Evolutionary conservation across 2,797 vertebrate species (phyloP), one percentile per base, ranked within the genome.

Genomic region (Poecilia gillii): DNA sequence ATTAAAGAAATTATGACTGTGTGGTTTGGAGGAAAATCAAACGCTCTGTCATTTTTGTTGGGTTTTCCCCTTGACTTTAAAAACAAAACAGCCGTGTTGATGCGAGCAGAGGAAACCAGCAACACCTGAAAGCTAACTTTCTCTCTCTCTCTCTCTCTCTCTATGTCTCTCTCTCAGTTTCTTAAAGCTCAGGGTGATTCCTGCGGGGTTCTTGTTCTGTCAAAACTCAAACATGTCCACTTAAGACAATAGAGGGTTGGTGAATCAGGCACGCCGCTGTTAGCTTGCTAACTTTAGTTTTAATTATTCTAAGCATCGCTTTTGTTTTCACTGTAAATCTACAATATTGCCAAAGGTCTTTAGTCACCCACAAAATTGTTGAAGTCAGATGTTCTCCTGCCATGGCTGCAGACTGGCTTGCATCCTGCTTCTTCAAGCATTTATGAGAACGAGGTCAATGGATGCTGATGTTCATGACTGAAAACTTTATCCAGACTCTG

Each of bases 1-100:
- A 91, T 93, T 94, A 93, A 91, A 92, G 77, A 73, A 91, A 91
- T 93, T 91, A 92, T 90, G 88, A 86, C 84, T 81, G 72, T 88
- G 85, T 85, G 91, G 86, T 91, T 93, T 92, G 90, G 92, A 91
- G 80, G 81, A 85, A 85, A 92, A 74, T 90, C 87, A 90, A 86
- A 82, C 47, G 51, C 75, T 72, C 53, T 53, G 72, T 85, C n/a
- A 64, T 85, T 92, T 70, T 87, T 85, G 75, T 87, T 79, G 86
- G 84, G 79, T 88, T 85, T 87, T 78, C 43, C 74, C 66, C 59
- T 77, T 23, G 64, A 77, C 74, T 83, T 77, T 55, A 78, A 89
- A 90, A 78, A 77, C 64, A 77, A 76, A 79, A 77, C 33, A 75
- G 64, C 33, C 23, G 46, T 55, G 68, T 59, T 84, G 79, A 73